Evolutionary conservation across 2,888 invertebrate species (phyloP).

Genomic region (Drosophila affinis): DNA sequence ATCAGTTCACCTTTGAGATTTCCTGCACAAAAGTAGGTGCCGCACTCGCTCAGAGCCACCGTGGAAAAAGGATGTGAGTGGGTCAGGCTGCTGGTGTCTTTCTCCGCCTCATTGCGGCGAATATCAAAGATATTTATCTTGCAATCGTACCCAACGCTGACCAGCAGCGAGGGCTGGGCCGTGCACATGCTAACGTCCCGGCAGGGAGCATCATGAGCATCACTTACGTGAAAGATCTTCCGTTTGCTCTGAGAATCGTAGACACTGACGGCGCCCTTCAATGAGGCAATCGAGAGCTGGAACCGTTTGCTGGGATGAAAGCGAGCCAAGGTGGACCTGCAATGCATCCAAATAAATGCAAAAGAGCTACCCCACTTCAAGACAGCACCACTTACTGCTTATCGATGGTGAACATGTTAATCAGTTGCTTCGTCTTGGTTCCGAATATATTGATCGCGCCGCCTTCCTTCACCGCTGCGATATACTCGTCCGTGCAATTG

Average conservation of each 20-base stretch:
- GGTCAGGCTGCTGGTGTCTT: conserved; percentile 62
- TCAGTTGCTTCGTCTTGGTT: conserved; percentile 80
- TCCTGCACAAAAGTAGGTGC: conserved; percentile 81
- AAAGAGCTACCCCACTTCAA: not conserved
- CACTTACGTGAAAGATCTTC: conserved; percentile 70
- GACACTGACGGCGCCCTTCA: conserved; percentile 80
- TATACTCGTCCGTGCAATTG: conserved; percentile 82
- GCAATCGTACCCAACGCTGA: conserved; percentile 82
- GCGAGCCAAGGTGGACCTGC: conserved; percentile 80
- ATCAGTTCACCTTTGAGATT: conserved; percentile 83
- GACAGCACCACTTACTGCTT: conserved; percentile 65
- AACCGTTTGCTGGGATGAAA: conserved; percentile 83
- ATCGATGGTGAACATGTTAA: conserved; percentile 79
- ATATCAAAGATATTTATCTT: conserved; percentile 75
- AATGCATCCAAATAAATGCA: not conserved
- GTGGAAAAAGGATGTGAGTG: conserved; percentile 81
- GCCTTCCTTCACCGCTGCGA: conserved; percentile 82
- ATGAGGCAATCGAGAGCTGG: conserved; percentile 80
- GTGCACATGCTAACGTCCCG: conserved; percentile 82
- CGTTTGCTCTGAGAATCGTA: conserved; percentile 81
- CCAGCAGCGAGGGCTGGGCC: conserved; percentile 74
- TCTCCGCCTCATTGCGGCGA: conserved; percentile 74
- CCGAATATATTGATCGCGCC: conserved; percentile 82
- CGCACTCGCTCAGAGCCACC: conserved; percentile 81
- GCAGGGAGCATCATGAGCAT: conserved; percentile 82